Evolutionary conservation across 1,140 invertebrate species (phyloP).

Genomic region (Drusus annulatus): DNA sequence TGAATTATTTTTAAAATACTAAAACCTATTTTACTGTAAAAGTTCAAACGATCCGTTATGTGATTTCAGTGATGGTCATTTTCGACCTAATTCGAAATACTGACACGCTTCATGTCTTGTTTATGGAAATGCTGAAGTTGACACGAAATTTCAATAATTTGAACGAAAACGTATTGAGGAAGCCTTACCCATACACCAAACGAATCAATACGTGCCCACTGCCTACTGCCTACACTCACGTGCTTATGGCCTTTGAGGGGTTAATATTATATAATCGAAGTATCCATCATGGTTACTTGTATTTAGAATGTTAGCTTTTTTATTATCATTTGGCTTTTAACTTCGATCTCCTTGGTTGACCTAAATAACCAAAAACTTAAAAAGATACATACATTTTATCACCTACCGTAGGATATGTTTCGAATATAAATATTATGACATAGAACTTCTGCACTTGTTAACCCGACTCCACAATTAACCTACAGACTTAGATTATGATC

Average conservation of each 20-base stretch:
- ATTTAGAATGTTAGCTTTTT: too few relatives aligned
- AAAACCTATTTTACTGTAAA: background rate
- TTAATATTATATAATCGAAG: background rate
- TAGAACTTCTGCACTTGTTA: too few relatives aligned
- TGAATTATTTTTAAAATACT: too few relatives aligned
- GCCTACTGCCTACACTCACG: background rate
- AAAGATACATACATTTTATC: too few relatives aligned
- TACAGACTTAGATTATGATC: too few relatives aligned
- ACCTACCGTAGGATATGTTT: too few relatives aligned
- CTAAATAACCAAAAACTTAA: too few relatives aligned
- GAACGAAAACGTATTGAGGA: slow-evolving; percentile 19
- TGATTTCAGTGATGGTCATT: slow-evolving; percentile 15
- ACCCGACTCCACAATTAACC: too few relatives aligned
- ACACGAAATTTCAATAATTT: slow-evolving; percentile 33
- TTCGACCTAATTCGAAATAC: slow-evolving; percentile 7
- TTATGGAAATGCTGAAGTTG: slow-evolving; percentile 5
- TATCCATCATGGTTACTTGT: too few relatives aligned
- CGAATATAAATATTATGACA: too few relatives aligned
- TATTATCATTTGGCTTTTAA: too few relatives aligned
- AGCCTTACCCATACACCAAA: slow-evolving; percentile 8
- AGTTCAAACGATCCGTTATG: background rate
- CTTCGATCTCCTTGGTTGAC: too few relatives aligned
- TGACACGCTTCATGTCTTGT: background rate
- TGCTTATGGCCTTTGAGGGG: slow-evolving; percentile 11
- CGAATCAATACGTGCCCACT: slow-evolving; percentile 21